Base-by-base conservation (phyloP, 2,888 invertebrate genomes). In the Serripes groenlandicus region DNA sequence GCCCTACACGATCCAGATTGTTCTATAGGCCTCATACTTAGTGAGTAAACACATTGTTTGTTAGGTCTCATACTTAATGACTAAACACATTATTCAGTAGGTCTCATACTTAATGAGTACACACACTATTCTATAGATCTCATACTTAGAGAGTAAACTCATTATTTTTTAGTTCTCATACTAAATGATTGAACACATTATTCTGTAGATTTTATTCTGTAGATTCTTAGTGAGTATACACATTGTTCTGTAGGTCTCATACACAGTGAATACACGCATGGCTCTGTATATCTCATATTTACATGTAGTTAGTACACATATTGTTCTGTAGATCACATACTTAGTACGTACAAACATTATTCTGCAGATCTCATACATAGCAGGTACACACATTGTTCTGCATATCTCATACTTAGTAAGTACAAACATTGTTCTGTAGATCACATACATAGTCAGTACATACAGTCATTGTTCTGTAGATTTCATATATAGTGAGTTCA, bases 241-340 rank as follows among this genome's bases (percentile, higher is more conserved):
- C 73, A 78, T 58, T 83, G 83, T 83, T 77, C 86, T 54, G 79
- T 86, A 74, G 86, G 86, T 32, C 42, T 80, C 23, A 79, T 85
- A 26, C 49, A 83, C 23, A 70, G 82, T n/a, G n/a, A n/a, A n/a
- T n/a, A n/a, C n/a, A n/a, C 66, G 2, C 73, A 78, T 58, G 81
- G 83, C 81, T 77, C 86, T 54, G 79, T 86, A 74, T 83, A 83
- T 32, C 42, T 80, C 23, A 79, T 85, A 26, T 35, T 86, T n/a
- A 70, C n/a, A n/a, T n/a, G n/a, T n/a, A n/a, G n/a, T n/a, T n/a
- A n/a, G n/a, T n/a, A n/a, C n/a, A n/a, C n/a, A n/a, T n/a, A n/a
- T n/a, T n/a, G n/a, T n/a, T 71, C 34, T 11, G 42, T 42, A 42
- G 18, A 18, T 11, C 42, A 11, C 42, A n/a, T n/a, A n/a, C n/a